Evolutionary conservation across 2,888 invertebrate species (phyloP), one percentile per base, ranked within the genome.

Genomic region (Leucoptera coffeella): DNA sequence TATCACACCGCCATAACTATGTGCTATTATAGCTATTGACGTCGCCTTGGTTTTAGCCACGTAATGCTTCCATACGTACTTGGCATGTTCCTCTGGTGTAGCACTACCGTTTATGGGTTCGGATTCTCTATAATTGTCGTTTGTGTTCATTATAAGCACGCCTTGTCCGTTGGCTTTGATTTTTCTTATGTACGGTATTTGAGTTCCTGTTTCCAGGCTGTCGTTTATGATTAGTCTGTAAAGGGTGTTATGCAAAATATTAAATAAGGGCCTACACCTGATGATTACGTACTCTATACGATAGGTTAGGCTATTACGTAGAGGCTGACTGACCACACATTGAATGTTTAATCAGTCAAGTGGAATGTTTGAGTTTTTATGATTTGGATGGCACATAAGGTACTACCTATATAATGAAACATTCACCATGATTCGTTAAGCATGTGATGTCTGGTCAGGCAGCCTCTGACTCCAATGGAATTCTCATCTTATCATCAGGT

Each of bases 171-270:
- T 60, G 9, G 62, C 53, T 34, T 64, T 43, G 1, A 81, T 85
- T 43, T 71, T 60, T 37, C 74, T 71, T 8, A 89, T 80, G 41
- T 81, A 89, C 0, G 86, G 85, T 25, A 89, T 59, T 53, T 87
- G 85, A 3, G 85, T 80, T 2, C 89, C 89, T 39, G 74, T 73
- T 24, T 82, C 73, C 34, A 88, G 43, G 33, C 73, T 75, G 35
- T 87, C 80, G 48, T 89, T 89, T 23, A 89, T 86, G 28, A 88
- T 86, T 23, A 89, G 57, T 25, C 86, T 85, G 51, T 12, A 60
- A 59, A 8, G 11, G 11, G 15, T 6, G 4, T 12, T 23, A 13
- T 12, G 4, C 12, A 11, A 5, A 19, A 7, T 20, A 19, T 20
- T 3, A 12, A 26, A 15, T 17, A 10, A 25, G 4, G 17, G 6